These are phyloP conservation scores for Peromyscus eremicus DNA, from an alignment of 2,797 vertebrate genomes.

Conservation along the genomic window DNA sequence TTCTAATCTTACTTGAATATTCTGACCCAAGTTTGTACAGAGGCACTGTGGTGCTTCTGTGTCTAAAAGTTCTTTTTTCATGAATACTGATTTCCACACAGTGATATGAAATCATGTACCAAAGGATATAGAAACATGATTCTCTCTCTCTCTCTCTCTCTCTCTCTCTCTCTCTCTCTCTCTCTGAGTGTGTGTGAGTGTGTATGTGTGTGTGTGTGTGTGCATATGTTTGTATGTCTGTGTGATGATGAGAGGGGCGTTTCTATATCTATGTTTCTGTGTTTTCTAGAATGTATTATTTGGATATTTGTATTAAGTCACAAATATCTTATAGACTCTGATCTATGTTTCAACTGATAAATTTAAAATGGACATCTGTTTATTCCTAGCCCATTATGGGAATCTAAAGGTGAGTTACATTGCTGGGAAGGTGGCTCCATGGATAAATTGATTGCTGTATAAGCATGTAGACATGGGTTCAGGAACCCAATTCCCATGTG, in stretches of 20 bases:
- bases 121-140: neutral
- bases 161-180: neutral
- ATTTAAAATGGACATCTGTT: neutral
- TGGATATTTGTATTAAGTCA: neutral
- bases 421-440: neutral
- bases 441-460: neutral
- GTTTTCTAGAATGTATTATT: neutral
- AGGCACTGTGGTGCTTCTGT: neutral
- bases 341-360: neutral
- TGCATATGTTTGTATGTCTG: neutral
- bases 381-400: neutral
- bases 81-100: neutral
- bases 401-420: neutral
- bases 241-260: neutral
- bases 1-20: neutral
- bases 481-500: accelerated
- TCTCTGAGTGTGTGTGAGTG: neutral
- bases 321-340: neutral
- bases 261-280: neutral
- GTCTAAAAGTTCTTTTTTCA: neutral
- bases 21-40: accelerated
- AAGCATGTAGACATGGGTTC: neutral
- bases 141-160: neutral
- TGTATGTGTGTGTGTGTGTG: neutral
- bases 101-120: neutral